phyloP scores from a whole-genome alignment of 1,140 invertebrate genomes.

The Hydropsyche tenuis region DNA sequence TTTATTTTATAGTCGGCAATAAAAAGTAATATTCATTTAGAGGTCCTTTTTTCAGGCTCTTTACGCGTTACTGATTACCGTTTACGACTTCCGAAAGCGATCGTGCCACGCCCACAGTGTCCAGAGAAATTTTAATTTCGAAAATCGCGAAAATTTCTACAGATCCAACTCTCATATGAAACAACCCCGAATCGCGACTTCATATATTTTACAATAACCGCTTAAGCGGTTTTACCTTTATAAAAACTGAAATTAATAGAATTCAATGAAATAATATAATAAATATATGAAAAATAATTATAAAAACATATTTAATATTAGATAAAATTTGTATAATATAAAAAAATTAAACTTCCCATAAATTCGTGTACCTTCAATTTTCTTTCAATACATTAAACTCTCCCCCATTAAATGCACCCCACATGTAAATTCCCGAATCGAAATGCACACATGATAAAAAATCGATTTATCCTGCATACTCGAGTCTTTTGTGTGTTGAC shows the following conservation, averaged over 20 bases:
- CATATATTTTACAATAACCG: too few relatives aligned
- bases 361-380: too few relatives aligned
- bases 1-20: slow-evolving; percentile 32
- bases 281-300: too few relatives aligned
- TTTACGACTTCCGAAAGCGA: slow-evolving; percentile 44
- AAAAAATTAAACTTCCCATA: too few relatives aligned
- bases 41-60: slow-evolving; percentile 22
- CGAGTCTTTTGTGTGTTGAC: slow-evolving; percentile 42
- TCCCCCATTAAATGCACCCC: neutral
- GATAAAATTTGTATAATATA: too few relatives aligned
- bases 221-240: slow-evolving; percentile 2
- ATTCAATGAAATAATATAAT: too few relatives aligned
- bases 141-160: too few relatives aligned
- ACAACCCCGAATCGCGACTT: neutral
- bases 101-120: slow-evolving; percentile 27
- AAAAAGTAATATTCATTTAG: slow-evolving; percentile 36
- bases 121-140: neutral
- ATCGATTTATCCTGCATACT: slow-evolving; percentile 17
- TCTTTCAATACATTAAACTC: too few relatives aligned
- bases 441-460: slow-evolving; percentile 20
- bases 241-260: too few relatives aligned
- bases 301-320: too few relatives aligned
- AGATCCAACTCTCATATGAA: too few relatives aligned
- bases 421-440: slow-evolving; percentile 1
- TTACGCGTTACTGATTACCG: slow-evolving; percentile 35